phyloP scores from a whole-genome alignment of 2,113 vertebrate genomes.

The Okapia johnstoni region DNA sequence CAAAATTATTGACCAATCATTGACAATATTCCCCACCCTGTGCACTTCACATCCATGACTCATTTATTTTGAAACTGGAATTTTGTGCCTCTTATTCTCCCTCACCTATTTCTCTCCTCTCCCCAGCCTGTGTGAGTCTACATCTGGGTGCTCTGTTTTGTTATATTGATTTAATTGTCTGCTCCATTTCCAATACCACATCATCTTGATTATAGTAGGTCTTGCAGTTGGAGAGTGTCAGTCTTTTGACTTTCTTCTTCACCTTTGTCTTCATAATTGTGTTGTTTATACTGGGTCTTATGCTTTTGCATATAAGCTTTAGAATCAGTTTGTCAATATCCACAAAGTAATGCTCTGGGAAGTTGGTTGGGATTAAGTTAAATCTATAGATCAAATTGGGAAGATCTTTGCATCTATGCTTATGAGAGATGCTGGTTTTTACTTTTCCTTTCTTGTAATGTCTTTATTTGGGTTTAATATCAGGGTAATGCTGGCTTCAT shows the following conservation, averaged over 20 bases:
- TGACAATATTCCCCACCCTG: neutral
- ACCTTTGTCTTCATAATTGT: neutral
- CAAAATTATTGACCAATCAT: neutral
- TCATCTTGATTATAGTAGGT: neutral
- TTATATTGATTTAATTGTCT: neutral
- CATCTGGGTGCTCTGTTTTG: neutral
- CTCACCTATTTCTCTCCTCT: neutral
- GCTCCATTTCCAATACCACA: neutral
- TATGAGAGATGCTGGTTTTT: neutral
- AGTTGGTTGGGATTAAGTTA: neutral
- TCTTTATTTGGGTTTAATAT: constrained; percentile 11
- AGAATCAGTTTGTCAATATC: neutral
- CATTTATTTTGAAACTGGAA: neutral
- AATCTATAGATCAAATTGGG: neutral
- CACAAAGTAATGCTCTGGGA: neutral
- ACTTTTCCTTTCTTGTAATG: constrained; percentile 6
- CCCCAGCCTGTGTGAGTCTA: neutral
- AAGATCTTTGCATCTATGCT: neutral
- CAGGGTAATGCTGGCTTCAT: neutral
- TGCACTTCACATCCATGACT: neutral
- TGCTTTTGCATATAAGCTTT: neutral
- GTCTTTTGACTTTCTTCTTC: neutral
- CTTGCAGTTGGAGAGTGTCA: neutral
- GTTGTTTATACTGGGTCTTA: neutral
- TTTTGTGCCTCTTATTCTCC: neutral